phyloP scores from a whole-genome alignment of 2,797 vertebrate genomes.

The Xyrichtys novacula region DNA sequence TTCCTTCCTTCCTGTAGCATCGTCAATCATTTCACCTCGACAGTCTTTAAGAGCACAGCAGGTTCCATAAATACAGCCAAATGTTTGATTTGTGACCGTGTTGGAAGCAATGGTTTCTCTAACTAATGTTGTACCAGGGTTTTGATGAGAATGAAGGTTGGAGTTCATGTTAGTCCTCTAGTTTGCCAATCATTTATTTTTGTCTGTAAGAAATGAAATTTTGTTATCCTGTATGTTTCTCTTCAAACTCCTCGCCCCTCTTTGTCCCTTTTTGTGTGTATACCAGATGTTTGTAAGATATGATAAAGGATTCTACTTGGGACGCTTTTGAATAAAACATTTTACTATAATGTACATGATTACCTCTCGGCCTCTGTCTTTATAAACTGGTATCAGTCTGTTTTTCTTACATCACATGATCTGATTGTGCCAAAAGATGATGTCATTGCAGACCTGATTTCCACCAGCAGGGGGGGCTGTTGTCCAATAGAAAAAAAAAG shows the following conservation, averaged over 20 bases:
- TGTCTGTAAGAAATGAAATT: constrained; percentile 26
- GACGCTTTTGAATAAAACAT: constrained; percentile 79
- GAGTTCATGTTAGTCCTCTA: constrained; percentile 40
- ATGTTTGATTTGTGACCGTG: constrained; percentile 16
- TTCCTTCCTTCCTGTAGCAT: constrained; percentile 32
- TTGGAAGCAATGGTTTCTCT: constrained; percentile 25
- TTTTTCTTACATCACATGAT: not conserved
- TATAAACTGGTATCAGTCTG: not conserved
- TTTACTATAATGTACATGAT: constrained; percentile 66
- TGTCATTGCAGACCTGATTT: constrained; percentile 50
- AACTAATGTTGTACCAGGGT: constrained; percentile 7
- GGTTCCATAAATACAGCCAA: constrained; percentile 26
- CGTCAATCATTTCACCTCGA: constrained; percentile 48
- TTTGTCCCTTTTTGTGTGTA: constrained; percentile 58
- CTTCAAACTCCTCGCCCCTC: constrained; percentile 56
- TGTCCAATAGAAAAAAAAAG: no score
- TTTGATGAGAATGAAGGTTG: constrained; percentile 26
- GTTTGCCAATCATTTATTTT: constrained; percentile 58
- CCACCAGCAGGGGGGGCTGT: constrained; percentile 72
- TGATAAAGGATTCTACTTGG: constrained; percentile 67
- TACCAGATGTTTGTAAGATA: constrained; percentile 77
- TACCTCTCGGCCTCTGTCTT: not conserved
- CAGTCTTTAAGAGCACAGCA: constrained; percentile 56
- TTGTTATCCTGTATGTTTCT: constrained; percentile 50
- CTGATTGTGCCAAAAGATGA: constrained; percentile 36